Evolutionary conservation across 2,113 vertebrate genomes (phyloP).

Genomic region (Microcebus murinus): DNA sequence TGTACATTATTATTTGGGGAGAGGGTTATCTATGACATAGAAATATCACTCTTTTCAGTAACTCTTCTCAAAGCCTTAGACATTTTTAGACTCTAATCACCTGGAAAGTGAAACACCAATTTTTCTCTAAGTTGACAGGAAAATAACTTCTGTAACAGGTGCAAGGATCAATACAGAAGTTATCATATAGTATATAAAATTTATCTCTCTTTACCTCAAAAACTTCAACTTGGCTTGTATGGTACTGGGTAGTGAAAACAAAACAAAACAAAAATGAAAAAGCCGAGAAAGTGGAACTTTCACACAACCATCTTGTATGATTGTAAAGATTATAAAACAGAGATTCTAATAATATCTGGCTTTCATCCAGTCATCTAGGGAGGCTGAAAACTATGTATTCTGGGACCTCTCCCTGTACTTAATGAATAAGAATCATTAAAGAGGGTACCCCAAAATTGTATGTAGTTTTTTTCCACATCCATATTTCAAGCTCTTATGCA

Average conservation of each 20-base stretch:
- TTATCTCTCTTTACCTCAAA: neutral
- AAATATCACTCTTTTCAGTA: constrained; percentile 27
- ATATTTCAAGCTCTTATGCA: neutral
- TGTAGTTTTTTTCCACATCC: neutral
- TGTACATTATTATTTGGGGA: neutral
- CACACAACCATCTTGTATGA: neutral
- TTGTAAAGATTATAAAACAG: neutral
- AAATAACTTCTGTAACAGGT: constrained; percentile 34
- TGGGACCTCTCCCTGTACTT: neutral
- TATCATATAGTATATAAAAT: neutral
- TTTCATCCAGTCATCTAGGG: neutral
- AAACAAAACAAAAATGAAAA: neutral
- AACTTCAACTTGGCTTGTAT: neutral
- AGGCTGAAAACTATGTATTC: neutral
- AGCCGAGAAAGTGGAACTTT: neutral
- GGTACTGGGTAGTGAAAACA: neutral
- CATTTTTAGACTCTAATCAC: constrained; percentile 26
- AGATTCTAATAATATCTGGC: neutral
- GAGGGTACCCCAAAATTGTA: neutral
- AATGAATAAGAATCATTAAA: neutral
- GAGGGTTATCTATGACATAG: constrained; percentile 20
- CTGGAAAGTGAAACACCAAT: neutral
- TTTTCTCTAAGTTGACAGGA: constrained; percentile 50
- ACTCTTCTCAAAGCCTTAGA: constrained; percentile 45
- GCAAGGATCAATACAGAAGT: neutral